Base-by-base conservation (phyloP, 2,113 vertebrate genomes). In the Megaptera novaeangliae region DNA sequence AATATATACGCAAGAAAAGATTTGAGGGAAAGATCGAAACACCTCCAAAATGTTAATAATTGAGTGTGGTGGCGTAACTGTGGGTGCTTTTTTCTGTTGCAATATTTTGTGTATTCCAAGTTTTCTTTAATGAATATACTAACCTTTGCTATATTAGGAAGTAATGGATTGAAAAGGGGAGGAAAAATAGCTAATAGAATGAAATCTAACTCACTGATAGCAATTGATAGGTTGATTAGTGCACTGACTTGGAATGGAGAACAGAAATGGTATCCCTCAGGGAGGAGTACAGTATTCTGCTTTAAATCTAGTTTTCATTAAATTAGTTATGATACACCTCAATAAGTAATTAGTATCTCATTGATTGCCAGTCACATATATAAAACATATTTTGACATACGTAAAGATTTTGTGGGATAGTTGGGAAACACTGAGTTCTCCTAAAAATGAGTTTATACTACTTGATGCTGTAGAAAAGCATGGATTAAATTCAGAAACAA, bases 341-440 rank as follows among this genome's bases (percentile, higher is more conserved):
- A 41, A 7, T 96, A 78, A 86, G 13, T 90, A 86, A 86, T 86
- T 92, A 78, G 11, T 57, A 44, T 88, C 39, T 86, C n/a, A 72
- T 34, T 61, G 59, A 94, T 68, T 91, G 49, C 13, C 91, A 77
- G 41, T 88, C 23, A 86, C 1, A 31, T n/a, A 52, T 71, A 77
- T 52, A n/a, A 61, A 84, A 90, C 61, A 77, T 74, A 96, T 96
- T 90, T 87, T 96, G 61, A 82, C 36, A 74, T 68, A 18, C 41
- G n/a, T 87, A 92, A 41, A 17, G 49, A 55, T 94, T 89, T 49
- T 88, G 27, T 83, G 75, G 52, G 21, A 64, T 89, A 75, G 68
- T 75, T 97, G 59, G 41, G 63, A 90, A 80, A 74, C 69, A 57
- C 6, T 88, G 6, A 78, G 2, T 66, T 96, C 49, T 72, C 49